A percentile compares a stretch with the other conserved stretches of the same genome.
These are phyloP conservation scores for Pteria penguin DNA, from an alignment of 2,888 invertebrate species.

Conservation along the genomic window DNA sequence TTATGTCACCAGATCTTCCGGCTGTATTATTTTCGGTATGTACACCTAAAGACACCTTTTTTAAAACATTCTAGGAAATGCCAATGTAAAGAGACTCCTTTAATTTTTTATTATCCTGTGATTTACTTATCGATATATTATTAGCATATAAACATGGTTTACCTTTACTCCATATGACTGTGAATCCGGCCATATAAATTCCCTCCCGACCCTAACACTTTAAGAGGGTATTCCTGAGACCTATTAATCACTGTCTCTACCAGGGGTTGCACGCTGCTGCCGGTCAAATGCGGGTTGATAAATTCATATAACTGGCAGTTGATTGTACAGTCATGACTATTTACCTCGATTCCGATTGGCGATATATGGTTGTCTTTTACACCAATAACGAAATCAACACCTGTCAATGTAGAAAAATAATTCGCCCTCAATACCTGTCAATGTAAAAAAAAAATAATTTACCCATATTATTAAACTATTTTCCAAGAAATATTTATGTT, in stretches of 20 bases:
- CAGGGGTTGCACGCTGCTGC: conserved; percentile 50
- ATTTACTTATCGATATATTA: too few species aligned
- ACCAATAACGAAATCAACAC: conserved; percentile 58
- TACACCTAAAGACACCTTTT: too few species aligned
- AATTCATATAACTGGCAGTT: conserved; percentile 57
- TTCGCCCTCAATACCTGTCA: too few species aligned
- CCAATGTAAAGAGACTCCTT: too few species aligned
- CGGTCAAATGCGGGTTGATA: conserved; percentile 34
- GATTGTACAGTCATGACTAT: conserved; percentile 65
- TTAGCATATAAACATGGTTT: conserved; percentile 5
- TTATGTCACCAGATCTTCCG: too few species aligned
- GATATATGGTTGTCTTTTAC: conserved; percentile 35
- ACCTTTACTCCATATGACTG: conserved; percentile 54
- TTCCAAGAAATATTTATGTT: too few species aligned
- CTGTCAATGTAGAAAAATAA: too few species aligned
- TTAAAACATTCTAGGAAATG: too few species aligned
- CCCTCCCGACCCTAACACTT: conserved; percentile 60
- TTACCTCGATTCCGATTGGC: conserved; percentile 65
- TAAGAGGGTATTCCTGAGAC: conserved; percentile 56
- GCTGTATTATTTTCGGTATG: too few species aligned
- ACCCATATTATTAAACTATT: too few species aligned
- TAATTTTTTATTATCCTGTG: too few species aligned
- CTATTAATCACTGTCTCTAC: conserved; percentile 60
- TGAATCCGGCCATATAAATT: conserved; percentile 54
- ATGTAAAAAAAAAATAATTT: too few species aligned